Evolutionary conservation across 2,797 vertebrate species (phyloP).

Genomic region (Schizopygopsis pylzovi): DNA sequence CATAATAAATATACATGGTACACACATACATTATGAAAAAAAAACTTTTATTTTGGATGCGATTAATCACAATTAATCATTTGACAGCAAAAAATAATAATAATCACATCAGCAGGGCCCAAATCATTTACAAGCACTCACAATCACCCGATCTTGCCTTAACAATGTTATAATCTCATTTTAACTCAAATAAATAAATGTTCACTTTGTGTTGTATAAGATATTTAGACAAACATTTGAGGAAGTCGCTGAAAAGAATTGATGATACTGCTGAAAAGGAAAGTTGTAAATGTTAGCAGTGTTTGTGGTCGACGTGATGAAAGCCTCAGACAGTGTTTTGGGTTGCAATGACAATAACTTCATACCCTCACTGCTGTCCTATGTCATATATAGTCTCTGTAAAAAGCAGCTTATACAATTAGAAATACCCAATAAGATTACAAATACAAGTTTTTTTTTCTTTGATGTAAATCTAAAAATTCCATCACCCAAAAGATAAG

Average conservation of each 20-base stretch:
- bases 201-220: neutral
- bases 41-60: too few species aligned
- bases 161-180: slow-evolving; percentile 9
- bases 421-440: neutral
- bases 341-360: neutral
- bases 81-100: neutral
- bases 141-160: neutral
- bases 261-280: neutral
- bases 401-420: neutral
- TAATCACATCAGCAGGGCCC: neutral
- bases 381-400: neutral
- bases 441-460: neutral
- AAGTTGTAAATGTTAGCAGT: neutral
- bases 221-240: neutral
- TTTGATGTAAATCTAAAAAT: neutral
- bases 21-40: too few species aligned
- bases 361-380: neutral
- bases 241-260: neutral
- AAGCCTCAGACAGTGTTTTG: neutral
- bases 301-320: neutral
- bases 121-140: slow-evolving; percentile 7
- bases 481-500: neutral
- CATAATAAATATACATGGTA: too few species aligned
- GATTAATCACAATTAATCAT: too few species aligned
- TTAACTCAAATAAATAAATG: neutral